Evolutionary conservation across 2,113 vertebrate species (phyloP), one percentile per base, ranked within the genome.

Genomic region (Malurus elegans): DNA sequence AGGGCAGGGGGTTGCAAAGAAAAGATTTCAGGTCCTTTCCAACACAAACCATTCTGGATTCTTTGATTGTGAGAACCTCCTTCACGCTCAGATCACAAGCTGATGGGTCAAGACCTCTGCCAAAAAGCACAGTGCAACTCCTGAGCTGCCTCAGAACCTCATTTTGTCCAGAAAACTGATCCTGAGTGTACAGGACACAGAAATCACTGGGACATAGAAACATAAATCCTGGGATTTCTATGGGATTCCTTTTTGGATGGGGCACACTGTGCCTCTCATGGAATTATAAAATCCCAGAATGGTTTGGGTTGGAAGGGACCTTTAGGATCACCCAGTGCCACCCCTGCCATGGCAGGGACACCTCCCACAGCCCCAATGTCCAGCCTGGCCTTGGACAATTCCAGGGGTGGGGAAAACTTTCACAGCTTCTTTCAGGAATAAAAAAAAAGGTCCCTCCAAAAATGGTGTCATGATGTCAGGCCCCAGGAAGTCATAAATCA

Each of bases 161-260:
- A 16, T 76, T 53, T 3, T 23, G 32, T 8, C 50, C 64, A 10
- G 10, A 65, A 80, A 90, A 28, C 34, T 21, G 29, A 23, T 54
- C 28, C 45, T 5, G 57, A 66, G 56, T 18, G 2, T 2, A 8
- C 14, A 10, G 12, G 15, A 18, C 2, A 1, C 0, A 12, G 36
- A 76, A 66, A 45, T 24, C 47, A 2, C 31, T 5, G 50, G 26
- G 60, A 23, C 18, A 10, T 1, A 29, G 20, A 28, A 47, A 60
- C 23, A 3, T 4, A 56, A 53, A 24, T 24, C 24, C 34, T 32
- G 45, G 60, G 56, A 21, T 44, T 79, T 88, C 48, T 19, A 3
- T 4, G 7, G 1, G 24, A 40, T 31, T 19, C 12, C 45, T 48
- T 60, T n/a, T 45, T 44, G 75, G 61, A 81, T 18, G 18, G 15